phyloP scores from a whole-genome alignment of 2,797 vertebrate species.

The Myotis daubentonii region DNA sequence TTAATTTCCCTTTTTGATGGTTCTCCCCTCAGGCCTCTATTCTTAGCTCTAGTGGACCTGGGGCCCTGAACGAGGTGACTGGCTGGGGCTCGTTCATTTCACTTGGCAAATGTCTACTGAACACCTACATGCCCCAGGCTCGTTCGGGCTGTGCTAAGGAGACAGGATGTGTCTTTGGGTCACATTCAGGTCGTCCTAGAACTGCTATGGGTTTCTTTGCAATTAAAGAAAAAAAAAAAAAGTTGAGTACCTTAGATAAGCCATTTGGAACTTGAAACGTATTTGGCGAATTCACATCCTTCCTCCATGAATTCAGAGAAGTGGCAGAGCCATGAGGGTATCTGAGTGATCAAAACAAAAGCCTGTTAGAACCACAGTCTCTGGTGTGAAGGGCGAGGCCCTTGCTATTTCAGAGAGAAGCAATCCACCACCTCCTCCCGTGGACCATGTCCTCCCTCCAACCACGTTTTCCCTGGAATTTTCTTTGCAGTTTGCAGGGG shows the following conservation, averaged over 20 bases:
- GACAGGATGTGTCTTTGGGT: not conserved
- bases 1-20: not conserved
- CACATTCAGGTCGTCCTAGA: not conserved
- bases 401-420: not conserved
- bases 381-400: not conserved
- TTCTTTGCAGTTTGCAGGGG: not conserved
- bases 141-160: not conserved
- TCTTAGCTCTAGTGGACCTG: not conserved
- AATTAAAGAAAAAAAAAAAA: not conserved
- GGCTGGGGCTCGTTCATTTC: not conserved
- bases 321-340: not conserved
- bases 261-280: constrained; percentile 42
- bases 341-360: constrained; percentile 51
- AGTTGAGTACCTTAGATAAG: constrained; percentile 59
- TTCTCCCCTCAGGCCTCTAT: not conserved
- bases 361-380: not conserved
- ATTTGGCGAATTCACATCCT: constrained; percentile 22
- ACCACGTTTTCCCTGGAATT: not conserved
- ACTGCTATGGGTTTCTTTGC: not conserved
- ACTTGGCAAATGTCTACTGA: not conserved
- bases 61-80: not conserved
- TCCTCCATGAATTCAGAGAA: constrained; percentile 42
- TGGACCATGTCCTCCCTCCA: not conserved
- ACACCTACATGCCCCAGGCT: not conserved
- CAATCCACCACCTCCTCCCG: not conserved